Percentiles rank a stretch among this genome's conserved stretches.
Evolutionary conservation across 2,797 vertebrate genomes (phyloP).

Genomic region (Brachymystax lenok): DNA sequence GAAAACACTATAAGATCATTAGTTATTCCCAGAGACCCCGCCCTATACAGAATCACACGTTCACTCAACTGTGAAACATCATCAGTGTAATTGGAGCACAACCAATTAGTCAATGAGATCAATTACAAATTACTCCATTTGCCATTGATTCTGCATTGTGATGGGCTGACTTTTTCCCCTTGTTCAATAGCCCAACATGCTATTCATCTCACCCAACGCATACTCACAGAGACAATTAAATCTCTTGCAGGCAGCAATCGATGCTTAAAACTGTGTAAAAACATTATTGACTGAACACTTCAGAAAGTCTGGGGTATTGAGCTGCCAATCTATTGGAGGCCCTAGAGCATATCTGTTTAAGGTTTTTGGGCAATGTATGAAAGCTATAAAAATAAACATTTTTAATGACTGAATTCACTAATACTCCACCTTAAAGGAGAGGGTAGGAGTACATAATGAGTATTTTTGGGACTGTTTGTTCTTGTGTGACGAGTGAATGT

Average conservation of each 20-base stretch:
- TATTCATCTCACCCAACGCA: slow-evolving; percentile 20
- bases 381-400: not conserved
- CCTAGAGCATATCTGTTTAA: not conserved
- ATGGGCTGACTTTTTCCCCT: slow-evolving; percentile 28
- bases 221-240: slow-evolving; percentile 41
- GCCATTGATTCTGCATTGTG: slow-evolving; percentile 28
- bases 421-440: not conserved
- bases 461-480: not conserved
- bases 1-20: not conserved
- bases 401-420: not conserved
- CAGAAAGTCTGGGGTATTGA: slow-evolving; percentile 5
- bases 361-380: not conserved
- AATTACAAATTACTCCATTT: slow-evolving; percentile 37
- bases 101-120: slow-evolving; percentile 47
- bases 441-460: not conserved
- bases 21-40: not conserved
- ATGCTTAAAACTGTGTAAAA: slow-evolving; percentile 42
- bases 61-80: slow-evolving; percentile 19
- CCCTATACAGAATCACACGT: slow-evolving; percentile 4
- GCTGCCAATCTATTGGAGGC: not conserved
- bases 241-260: slow-evolving; percentile 37
- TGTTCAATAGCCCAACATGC: slow-evolving; percentile 8
- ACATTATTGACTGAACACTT: slow-evolving; percentile 32
- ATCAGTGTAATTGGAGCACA: slow-evolving; percentile 26
- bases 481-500: not conserved